phyloP scores from a whole-genome alignment of 2,113 vertebrate genomes.

The Serinus canaria region DNA sequence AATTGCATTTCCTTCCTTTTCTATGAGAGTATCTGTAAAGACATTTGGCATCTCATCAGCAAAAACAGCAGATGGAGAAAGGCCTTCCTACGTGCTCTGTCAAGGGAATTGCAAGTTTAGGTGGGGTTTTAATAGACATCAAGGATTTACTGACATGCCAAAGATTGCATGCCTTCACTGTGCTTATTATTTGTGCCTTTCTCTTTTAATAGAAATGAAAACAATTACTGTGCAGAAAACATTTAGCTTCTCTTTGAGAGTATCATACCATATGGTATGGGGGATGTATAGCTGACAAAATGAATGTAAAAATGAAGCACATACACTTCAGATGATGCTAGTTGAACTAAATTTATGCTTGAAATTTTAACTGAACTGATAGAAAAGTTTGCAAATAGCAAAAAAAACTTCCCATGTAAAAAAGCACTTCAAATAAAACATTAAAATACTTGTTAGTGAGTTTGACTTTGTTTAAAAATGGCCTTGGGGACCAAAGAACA shows the following conservation, averaged over 20 bases:
- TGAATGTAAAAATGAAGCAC: slow-evolving; percentile 26
- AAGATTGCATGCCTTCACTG: slow-evolving; percentile 65
- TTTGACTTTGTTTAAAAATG: not conserved
- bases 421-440: not conserved
- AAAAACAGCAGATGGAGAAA: slow-evolving; percentile 76
- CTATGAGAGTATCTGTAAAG: slow-evolving; percentile 67
- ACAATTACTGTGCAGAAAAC: slow-evolving; percentile 70
- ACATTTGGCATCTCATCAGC: slow-evolving; percentile 78
- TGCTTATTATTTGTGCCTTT: slow-evolving; percentile 68
- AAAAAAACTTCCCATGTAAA: slow-evolving; percentile 28
- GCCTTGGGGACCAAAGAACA: slow-evolving; percentile 1
- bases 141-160: slow-evolving; percentile 71
- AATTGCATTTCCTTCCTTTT: slow-evolving; percentile 68
- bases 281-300: slow-evolving; percentile 49
- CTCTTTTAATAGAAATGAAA: slow-evolving; percentile 76
- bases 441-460: not conserved
- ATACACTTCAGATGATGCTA: slow-evolving; percentile 45
- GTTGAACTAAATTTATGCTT: slow-evolving; percentile 61
- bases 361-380: slow-evolving; percentile 37
- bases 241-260: slow-evolving; percentile 36
- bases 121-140: slow-evolving; percentile 74
- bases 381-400: slow-evolving; percentile 17
- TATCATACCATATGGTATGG: slow-evolving; percentile 38
- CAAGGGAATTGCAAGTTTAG: slow-evolving; percentile 75
- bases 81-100: slow-evolving; percentile 65